These are phyloP conservation scores for Eurystomus glaucurus DNA, from an alignment of 2,797 vertebrate species.

Conservation along the genomic window DNA sequence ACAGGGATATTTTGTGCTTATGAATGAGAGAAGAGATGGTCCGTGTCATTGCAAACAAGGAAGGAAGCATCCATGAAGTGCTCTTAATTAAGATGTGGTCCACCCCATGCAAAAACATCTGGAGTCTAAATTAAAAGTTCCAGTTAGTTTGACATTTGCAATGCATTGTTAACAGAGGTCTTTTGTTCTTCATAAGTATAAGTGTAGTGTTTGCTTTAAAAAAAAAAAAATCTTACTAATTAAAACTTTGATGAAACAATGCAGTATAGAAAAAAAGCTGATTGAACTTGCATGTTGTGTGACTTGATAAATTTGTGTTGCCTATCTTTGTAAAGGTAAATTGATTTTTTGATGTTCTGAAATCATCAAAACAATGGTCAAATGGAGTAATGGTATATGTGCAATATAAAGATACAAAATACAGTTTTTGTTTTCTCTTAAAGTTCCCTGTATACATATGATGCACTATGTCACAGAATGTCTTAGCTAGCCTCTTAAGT, in stretches of 20 bases:
- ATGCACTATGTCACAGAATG: neutral
- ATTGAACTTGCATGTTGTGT: neutral
- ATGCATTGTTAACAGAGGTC: slow-evolving; percentile 51
- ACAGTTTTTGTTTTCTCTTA: neutral
- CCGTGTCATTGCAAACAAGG: slow-evolving; percentile 12
- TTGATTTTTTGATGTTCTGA: neutral
- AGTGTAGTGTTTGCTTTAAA: slow-evolving; percentile 24
- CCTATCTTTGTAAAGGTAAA: neutral
- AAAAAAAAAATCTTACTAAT: neutral
- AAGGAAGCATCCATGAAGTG: neutral
- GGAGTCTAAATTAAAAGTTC: slow-evolving; percentile 52
- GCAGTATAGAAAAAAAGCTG: slow-evolving; percentile 4
- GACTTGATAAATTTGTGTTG: neutral
- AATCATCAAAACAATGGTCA: neutral
- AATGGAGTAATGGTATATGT: accelerated
- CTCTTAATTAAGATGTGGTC: slow-evolving; percentile 14
- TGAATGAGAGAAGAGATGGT: neutral
- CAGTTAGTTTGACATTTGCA: slow-evolving; percentile 49
- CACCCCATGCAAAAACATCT: slow-evolving; percentile 57
- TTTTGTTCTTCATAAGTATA: slow-evolving; percentile 49
- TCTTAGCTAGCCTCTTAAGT: neutral
- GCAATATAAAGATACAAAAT: neutral
- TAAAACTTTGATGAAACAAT: slow-evolving; percentile 47
- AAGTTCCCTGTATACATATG: neutral
- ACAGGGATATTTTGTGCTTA: neutral